Evolutionary conservation across 2,113 vertebrate species (phyloP).

Genomic region (Vulpes ferrilata): DNA sequence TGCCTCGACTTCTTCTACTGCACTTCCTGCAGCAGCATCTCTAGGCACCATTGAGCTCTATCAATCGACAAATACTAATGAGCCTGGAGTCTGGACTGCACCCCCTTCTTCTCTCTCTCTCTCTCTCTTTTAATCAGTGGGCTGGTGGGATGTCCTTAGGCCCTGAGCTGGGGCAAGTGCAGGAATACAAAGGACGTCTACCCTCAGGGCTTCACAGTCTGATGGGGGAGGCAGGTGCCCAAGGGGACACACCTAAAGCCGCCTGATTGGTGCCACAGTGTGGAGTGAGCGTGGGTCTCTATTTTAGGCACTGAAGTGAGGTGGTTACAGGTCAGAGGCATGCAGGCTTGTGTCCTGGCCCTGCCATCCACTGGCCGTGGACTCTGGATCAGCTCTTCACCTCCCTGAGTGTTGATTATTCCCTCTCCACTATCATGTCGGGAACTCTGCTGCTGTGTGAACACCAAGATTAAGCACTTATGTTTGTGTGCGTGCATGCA

Average conservation of each 20-base stretch:
- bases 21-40: neutral
- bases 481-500: fast-evolving
- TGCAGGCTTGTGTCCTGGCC: neutral
- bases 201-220: neutral
- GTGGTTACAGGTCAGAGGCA: neutral
- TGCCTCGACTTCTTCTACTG: neutral
- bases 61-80: neutral
- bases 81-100: neutral
- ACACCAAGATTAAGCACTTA: neutral
- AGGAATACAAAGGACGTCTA: neutral
- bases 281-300: neutral
- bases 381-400: too few species aligned
- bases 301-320: neutral
- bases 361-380: neutral
- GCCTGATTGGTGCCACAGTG: fast-evolving
- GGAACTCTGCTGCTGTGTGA: neutral
- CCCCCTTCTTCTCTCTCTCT: neutral
- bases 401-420: neutral
- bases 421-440: neutral
- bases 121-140: neutral
- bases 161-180: too few species aligned
- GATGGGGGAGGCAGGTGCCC: neutral
- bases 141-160: neutral
- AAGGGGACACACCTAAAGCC: neutral
- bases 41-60: fast-evolving